A percentile compares a stretch with the other conserved stretches of the same genome.
phyloP scores from a whole-genome alignment of 2,888 invertebrate species.

The Pherbina coryleti region DNA sequence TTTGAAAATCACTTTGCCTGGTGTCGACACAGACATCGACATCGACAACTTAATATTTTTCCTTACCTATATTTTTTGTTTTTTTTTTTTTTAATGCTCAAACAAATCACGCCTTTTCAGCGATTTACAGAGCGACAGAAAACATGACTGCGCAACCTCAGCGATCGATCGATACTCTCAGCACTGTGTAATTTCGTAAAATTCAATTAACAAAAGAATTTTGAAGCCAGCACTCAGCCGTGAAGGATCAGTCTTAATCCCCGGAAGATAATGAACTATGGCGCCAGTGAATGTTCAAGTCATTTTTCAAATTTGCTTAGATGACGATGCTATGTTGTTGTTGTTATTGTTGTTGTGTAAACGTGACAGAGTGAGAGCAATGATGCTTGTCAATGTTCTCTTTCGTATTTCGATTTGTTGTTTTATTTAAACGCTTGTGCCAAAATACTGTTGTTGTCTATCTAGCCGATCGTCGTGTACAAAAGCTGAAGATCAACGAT shows the following conservation, averaged over 20 bases:
- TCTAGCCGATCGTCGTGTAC: slow-evolving; percentile 7
- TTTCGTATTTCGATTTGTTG: background rate
- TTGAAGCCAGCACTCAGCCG: background rate
- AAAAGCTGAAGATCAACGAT: slow-evolving; percentile 42
- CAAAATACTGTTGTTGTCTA: background rate
- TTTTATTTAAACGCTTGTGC: background rate
- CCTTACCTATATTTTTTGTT: background rate
- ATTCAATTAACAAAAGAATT: slow-evolving; percentile 32
- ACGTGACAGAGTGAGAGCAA: background rate
- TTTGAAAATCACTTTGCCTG: background rate
- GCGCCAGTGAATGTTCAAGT: slow-evolving; percentile 51
- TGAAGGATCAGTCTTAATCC: slow-evolving; percentile 38
- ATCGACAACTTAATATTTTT: background rate
- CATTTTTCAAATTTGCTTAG: slow-evolving; percentile 2
- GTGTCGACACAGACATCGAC: background rate
- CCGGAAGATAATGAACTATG: slow-evolving; percentile 53
- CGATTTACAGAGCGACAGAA: background rate
- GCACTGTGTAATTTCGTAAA: background rate
- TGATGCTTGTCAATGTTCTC: background rate
- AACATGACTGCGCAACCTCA: background rate
- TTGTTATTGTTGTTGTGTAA: background rate
- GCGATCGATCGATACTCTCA: background rate
- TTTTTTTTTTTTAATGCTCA: background rate
- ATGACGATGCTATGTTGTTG: slow-evolving; percentile 1
- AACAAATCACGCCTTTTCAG: background rate